Evolutionary conservation across 2,888 invertebrate species (phyloP).

Genomic region (Caenorhabditis sulstoni): DNA sequence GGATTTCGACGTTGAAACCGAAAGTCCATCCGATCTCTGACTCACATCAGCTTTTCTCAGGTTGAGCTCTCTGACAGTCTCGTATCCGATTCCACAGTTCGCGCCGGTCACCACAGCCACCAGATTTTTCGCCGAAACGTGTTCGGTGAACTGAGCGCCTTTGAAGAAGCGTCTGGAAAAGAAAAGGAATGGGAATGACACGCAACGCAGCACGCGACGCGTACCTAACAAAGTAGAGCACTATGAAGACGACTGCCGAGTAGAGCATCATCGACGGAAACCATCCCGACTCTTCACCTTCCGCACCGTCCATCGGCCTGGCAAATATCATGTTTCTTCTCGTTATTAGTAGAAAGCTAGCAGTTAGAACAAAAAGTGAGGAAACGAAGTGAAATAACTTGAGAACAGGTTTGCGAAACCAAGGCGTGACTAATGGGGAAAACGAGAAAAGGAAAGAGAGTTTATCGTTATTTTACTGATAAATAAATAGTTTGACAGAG

Average conservation of each 20-base stretch:
- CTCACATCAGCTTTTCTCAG: constrained; percentile 73
- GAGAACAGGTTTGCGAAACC: constrained; percentile 48
- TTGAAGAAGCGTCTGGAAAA: constrained; percentile 75
- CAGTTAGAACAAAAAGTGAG: constrained; percentile 1
- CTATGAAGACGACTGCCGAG: constrained; percentile 18
- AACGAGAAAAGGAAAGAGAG: constrained; percentile 2
- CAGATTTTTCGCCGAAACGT: constrained; percentile 85
- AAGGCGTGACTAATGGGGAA: constrained; percentile 3
- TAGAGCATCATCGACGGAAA: constrained; percentile 40
- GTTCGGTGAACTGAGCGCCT: constrained; percentile 78
- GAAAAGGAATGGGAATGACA: constrained; percentile 5
- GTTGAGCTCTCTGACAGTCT: constrained; percentile 75
- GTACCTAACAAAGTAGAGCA: constrained; percentile 52
- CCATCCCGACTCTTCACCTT: constrained; percentile 43
- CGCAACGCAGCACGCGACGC: not conserved
- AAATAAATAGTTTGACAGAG: constrained; percentile 32
- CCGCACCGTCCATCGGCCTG: constrained; percentile 35
- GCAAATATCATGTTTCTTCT: constrained; percentile 12
- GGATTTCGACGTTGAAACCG: not conserved
- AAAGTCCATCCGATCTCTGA: not conserved
- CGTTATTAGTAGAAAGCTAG: not conserved
- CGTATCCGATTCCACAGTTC: constrained; percentile 90
- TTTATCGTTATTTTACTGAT: constrained; percentile 43
- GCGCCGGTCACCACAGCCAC: constrained; percentile 90
- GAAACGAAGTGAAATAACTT: constrained; percentile 12